Conservation (phyloP, 2,797 vertebrate species). For the Periophthalmus magnuspinnatus region DNA sequence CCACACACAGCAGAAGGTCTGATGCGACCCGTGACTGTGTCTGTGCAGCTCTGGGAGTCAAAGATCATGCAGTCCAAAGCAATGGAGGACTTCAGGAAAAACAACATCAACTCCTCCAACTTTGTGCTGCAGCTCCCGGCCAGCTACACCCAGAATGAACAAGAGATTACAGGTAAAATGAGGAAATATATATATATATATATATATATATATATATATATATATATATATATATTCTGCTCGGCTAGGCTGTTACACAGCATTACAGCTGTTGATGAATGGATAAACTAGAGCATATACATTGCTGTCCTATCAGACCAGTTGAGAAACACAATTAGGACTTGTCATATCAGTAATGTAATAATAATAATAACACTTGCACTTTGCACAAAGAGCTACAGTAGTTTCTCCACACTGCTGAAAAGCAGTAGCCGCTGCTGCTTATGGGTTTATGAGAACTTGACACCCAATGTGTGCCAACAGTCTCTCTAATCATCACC, state of each 20-base stretch:
- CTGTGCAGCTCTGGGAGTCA: conserved; percentile 89
- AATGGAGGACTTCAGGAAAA: conserved; percentile 88
- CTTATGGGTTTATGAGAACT: no score
- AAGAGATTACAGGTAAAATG: conserved; percentile 79
- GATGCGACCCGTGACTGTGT: no score
- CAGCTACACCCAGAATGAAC: conserved; percentile 72
- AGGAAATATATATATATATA: neutral
- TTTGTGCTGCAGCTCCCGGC: conserved; percentile 86
- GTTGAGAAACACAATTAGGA: no score
- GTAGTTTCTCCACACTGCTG: no score
- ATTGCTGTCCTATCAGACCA: no score
- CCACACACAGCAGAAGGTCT: conserved; percentile 3
- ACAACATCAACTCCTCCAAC: conserved; percentile 70
- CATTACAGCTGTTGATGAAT: neutral
- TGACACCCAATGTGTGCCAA: no score
- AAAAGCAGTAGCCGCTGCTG: no score
- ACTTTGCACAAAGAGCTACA: no score
- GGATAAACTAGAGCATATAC: neutral
- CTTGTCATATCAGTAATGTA: no score
- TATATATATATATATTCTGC: no score
- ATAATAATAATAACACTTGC: no score
- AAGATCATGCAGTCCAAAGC: conserved; percentile 94
- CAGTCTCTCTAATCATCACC: neutral
- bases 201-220: no score
- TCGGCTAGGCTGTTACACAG: neutral